Base-by-base conservation (phyloP, 2,888 invertebrate genomes). In the Chaetogeoica ovagalla region DNA sequence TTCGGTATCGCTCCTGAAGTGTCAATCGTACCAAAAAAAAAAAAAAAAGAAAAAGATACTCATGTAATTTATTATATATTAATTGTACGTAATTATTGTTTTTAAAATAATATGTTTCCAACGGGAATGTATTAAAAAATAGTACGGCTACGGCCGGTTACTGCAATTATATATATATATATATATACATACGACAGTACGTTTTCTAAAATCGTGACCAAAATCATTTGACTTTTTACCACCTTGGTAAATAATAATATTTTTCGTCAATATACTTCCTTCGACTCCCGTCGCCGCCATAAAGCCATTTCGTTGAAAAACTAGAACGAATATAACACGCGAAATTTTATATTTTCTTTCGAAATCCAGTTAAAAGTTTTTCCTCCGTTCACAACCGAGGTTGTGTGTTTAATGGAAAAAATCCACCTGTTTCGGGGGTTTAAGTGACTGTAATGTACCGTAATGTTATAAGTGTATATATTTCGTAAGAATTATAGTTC, bases 301-400 rank as follows among this genome's bases (percentile, higher is more conserved):
- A 63, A 63, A 63, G 37, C 52, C 52, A 30, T 52, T 13, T 73
- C 15, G 4, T 21, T 30, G 7, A 21, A 65, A 74, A 65, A 74
- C 55, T 63, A 74, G 37, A 21, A 21, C 74, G 11, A 65, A 65
- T 17, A 65, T 63, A 65, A 65, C 17, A 65, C 55, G 48, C 21
- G 63, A 74, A 65, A 74, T 74, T 65, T 57, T 74, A 57, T 74
- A 57, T 65, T 57, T 74, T 57, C 23, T 57, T 57, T 57, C 55
- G 37, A 65, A 74, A 74, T 65, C 55, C 65, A 74, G 65, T 74
- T 74, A 74, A 74, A 74, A 74, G 55, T 74, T 65, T 48, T 65
- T 65, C 74, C 74, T 65, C 63, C 57, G 74, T 65, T 57, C n/a
- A n/a, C n/a, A 55, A 21, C 63, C 55, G 17, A 39, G 15, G 52